Percentiles rank a stretch among this genome's conserved stretches.
Conservation (phyloP, 2,113 vertebrate genomes). For the Ondatra zibethicus region DNA sequence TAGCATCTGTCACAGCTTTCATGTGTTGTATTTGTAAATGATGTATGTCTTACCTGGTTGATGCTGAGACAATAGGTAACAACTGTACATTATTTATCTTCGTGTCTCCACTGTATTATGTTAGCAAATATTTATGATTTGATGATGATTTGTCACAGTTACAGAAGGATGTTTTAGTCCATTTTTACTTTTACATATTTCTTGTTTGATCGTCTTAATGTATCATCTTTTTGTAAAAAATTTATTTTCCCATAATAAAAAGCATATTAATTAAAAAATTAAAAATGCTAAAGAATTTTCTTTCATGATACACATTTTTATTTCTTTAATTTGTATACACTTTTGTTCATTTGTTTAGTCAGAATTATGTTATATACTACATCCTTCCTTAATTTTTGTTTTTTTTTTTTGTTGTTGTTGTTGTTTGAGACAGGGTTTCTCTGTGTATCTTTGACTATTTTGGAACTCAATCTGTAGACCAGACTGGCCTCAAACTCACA, state of each 20-base stretch:
- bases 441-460: too few species aligned
- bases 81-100: constrained; percentile 16
- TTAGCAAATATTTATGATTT: constrained; percentile 52
- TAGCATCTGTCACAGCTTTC: background rate
- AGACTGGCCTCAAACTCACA: too few species aligned
- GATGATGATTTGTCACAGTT: constrained; percentile 24
- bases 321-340: background rate
- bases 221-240: background rate
- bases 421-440: too few species aligned
- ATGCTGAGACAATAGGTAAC: background rate
- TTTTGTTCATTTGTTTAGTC: constrained; percentile 33
- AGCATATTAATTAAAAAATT: background rate
- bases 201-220: constrained; percentile 17
- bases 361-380: constrained; percentile 24
- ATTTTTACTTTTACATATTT: constrained; percentile 19
- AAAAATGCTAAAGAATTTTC: background rate
- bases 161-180: background rate
- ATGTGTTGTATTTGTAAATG: background rate
- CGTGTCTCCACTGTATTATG: background rate
- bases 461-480: too few species aligned
- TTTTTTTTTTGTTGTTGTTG: too few species aligned
- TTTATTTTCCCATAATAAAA: background rate
- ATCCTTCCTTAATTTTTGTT: constrained; percentile 32
- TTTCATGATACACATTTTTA: constrained; percentile 6
- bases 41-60: background rate